Conservation (phyloP, 2,113 vertebrate species). For the Ictalurus furcatus region DNA sequence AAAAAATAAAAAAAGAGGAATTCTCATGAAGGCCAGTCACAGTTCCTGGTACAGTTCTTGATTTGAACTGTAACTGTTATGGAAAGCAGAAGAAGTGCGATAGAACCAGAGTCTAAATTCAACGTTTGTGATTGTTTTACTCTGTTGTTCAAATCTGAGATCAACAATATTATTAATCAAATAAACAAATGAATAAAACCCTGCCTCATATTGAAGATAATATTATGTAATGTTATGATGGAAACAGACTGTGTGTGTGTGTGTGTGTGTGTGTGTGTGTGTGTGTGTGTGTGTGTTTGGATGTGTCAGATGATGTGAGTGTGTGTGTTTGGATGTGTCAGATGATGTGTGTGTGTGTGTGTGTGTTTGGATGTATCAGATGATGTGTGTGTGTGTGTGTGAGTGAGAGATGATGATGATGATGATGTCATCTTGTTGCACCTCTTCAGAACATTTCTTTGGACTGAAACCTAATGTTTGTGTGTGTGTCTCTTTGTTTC, state of each 20-base stretch:
- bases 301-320: slow-evolving; percentile 5
- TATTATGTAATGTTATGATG: background rate
- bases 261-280: slow-evolving; percentile 18
- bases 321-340: background rate
- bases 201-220: background rate
- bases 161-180: background rate
- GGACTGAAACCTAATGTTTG: background rate
- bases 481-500: slow-evolving; percentile 13
- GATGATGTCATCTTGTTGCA: background rate
- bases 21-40: background rate
- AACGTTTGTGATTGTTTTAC: background rate
- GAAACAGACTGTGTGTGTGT: background rate
- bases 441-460: background rate
- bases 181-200: background rate
- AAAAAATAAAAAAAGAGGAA: background rate
- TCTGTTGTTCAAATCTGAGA: background rate
- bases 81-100: background rate
- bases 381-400: slow-evolving; percentile 12
- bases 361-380: slow-evolving; percentile 2
- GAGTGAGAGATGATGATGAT: background rate
- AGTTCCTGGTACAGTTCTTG: background rate
- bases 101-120: background rate
- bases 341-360: too few species aligned
- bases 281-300: slow-evolving; percentile 15
- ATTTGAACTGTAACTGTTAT: background rate